These are phyloP conservation scores for Mythimna pallens DNA, from an alignment of 2,888 invertebrate genomes.

Conservation along the genomic window DNA sequence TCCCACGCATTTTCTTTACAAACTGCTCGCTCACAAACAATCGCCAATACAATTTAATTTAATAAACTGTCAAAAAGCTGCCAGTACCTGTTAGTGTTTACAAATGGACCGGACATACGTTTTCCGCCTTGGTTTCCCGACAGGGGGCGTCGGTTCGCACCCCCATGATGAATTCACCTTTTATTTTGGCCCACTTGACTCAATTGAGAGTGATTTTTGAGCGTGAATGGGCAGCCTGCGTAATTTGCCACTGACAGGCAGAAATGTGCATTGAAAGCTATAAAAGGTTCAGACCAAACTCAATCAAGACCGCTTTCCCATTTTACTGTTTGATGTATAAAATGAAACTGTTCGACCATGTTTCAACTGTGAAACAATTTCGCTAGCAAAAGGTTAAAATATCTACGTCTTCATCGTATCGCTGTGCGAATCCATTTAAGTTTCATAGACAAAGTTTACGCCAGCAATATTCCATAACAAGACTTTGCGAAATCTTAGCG, in stretches of 20 bases:
- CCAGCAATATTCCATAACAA: constrained; percentile 81
- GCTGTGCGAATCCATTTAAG: constrained; percentile 80
- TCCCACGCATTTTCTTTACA: constrained; percentile 51
- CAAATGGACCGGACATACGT: constrained; percentile 89
- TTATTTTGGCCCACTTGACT: constrained; percentile 89
- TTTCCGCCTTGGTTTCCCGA: constrained; percentile 85
- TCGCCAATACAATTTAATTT: constrained; percentile 84
- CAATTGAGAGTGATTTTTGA: constrained; percentile 90
- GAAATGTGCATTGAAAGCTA: constrained; percentile 88
- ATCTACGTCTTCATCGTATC: constrained; percentile 69
- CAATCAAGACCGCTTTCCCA: constrained; percentile 79
- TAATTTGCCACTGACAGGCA: constrained; percentile 88
- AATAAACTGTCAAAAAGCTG: constrained; percentile 87
- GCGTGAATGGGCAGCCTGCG: constrained; percentile 88
- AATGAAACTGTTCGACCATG: constrained; percentile 55
- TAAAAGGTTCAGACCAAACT: constrained; percentile 86
- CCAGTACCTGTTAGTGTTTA: constrained; percentile 87
- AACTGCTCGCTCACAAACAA: constrained; percentile 70
- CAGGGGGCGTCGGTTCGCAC: constrained; percentile 82
- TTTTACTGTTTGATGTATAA: constrained; percentile 66
- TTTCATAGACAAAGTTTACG: constrained; percentile 81
- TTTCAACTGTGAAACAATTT: constrained; percentile 49
- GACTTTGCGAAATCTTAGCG: constrained; percentile 84
- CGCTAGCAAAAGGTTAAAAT: constrained; percentile 64
- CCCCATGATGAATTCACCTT: constrained; percentile 88